Evolutionary conservation across 2,888 invertebrate species (phyloP).

Genomic region (Drosophila fulvimacula): DNA sequence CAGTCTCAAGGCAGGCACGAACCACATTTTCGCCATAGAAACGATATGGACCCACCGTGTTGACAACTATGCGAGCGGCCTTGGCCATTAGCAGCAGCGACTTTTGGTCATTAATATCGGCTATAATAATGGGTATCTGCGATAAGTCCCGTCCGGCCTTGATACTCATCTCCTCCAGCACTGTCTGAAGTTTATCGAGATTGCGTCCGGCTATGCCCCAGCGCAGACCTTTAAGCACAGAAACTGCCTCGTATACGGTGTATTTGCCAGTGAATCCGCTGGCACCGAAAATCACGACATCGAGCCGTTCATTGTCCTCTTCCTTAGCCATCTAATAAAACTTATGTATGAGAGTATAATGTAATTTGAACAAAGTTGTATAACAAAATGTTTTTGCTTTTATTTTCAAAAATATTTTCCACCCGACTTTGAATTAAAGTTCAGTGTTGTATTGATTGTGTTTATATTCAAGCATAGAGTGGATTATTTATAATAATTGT

Average conservation of each 20-base stretch:
- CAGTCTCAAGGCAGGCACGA: conserved; percentile 91
- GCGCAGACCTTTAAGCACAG: conserved; percentile 86
- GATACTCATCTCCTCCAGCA: conserved; percentile 85
- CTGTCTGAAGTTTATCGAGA: conserved; percentile 85
- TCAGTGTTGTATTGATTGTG: background rate
- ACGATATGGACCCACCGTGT: conserved; percentile 96
- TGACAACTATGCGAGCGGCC: conserved; percentile 91
- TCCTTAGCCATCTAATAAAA: background rate
- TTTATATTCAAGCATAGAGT: background rate
- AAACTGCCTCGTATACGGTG: conserved; percentile 89
- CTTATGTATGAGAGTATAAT: background rate
- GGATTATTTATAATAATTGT: too few relatives aligned
- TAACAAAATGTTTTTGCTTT: background rate
- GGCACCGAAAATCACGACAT: conserved; percentile 96
- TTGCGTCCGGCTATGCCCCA: conserved; percentile 96
- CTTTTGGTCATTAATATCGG: conserved; percentile 90
- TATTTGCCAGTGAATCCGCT: conserved; percentile 96
- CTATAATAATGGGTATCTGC: conserved; percentile 89
- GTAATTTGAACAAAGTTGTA: background rate
- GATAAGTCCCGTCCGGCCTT: conserved; percentile 86
- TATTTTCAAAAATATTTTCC: background rate
- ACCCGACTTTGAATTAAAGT: background rate
- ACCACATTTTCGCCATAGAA: conserved; percentile 96
- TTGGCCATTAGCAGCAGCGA: conserved; percentile 93
- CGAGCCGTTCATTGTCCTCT: conserved; percentile 84